Evolutionary conservation across 2,888 invertebrate species (phyloP).

Genomic region (Habrosyne pyritoides): DNA sequence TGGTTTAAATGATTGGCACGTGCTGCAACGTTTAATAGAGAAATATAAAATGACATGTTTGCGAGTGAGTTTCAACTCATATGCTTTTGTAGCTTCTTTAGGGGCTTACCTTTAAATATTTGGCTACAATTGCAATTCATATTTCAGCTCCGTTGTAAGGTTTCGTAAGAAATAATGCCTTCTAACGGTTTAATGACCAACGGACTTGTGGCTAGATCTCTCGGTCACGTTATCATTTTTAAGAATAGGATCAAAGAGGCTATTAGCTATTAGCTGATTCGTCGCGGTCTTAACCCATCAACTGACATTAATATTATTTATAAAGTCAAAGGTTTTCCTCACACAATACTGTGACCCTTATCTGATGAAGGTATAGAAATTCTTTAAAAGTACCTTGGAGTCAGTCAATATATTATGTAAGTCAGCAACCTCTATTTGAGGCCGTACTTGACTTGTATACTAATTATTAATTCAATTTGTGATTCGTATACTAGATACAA

Average conservation of each 20-base stretch:
- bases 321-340: slow-evolving; percentile 20
- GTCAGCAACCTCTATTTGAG: neutral
- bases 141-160: slow-evolving; percentile 9
- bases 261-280: slow-evolving; percentile 36
- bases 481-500: neutral
- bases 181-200: slow-evolving; percentile 24
- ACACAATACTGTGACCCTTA: slow-evolving; percentile 36
- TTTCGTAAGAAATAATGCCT: slow-evolving; percentile 12
- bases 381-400: slow-evolving; percentile 5
- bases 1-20: slow-evolving; percentile 35
- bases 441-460: neutral
- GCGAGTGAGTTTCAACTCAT: neutral
- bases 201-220: slow-evolving; percentile 31
- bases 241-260: slow-evolving; percentile 43
- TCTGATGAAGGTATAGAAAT: slow-evolving; percentile 25
- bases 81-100: neutral
- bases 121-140: neutral
- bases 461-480: neutral
- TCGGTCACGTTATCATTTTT: slow-evolving; percentile 48
- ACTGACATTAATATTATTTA: slow-evolving; percentile 29
- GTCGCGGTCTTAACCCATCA: slow-evolving; percentile 26
- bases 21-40: slow-evolving; percentile 19
- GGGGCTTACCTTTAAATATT: neutral
- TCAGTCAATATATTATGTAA: neutral
- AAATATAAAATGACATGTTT: neutral